Percentiles rank a stretch among this genome's conserved stretches.
phyloP scores from a whole-genome alignment of 2,797 vertebrate species.

The Syngnathus rostellatus region DNA sequence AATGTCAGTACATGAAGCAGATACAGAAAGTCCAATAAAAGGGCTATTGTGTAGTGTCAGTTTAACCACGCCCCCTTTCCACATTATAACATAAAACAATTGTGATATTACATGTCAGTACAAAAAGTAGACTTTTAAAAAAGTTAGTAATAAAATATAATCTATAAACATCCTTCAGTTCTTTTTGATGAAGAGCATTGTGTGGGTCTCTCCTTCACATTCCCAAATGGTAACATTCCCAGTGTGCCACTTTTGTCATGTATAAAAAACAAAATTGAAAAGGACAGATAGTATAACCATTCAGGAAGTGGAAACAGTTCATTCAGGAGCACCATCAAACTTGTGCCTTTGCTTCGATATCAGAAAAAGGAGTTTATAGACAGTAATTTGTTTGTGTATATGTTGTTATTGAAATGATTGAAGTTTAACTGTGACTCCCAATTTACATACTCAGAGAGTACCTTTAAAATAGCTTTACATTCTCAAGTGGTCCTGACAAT shows the following conservation, averaged over 20 bases:
- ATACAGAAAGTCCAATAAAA: constrained; percentile 36
- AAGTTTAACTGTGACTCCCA: not conserved
- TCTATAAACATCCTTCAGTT: constrained; percentile 34
- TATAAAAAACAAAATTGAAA: not conserved
- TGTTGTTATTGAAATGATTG: not conserved
- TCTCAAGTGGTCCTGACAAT: not conserved
- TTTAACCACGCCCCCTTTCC: constrained; percentile 11
- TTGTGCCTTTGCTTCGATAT: not conserved
- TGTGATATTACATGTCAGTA: constrained; percentile 50
- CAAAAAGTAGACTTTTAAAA: constrained; percentile 61
- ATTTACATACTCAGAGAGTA: not conserved
- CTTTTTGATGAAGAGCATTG: constrained; percentile 35
- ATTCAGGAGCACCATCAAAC: not conserved
- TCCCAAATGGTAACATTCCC: not conserved
- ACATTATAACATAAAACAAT: constrained; percentile 21
- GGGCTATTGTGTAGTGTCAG: constrained; percentile 23
- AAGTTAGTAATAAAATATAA: constrained; percentile 63
- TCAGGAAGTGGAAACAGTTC: not conserved
- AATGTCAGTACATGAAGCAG: constrained; percentile 47
- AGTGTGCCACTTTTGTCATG: not conserved
- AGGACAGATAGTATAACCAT: not conserved
- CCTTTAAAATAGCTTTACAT: not conserved
- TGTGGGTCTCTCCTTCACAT: constrained; percentile 3
- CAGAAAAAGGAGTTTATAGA: not conserved
- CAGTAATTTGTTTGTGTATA: not conserved